Percentiles rank a stretch among this genome's conserved stretches.
These are phyloP conservation scores for Callospermophilus lateralis DNA, from an alignment of 2,113 vertebrate genomes.

Conservation along the genomic window DNA sequence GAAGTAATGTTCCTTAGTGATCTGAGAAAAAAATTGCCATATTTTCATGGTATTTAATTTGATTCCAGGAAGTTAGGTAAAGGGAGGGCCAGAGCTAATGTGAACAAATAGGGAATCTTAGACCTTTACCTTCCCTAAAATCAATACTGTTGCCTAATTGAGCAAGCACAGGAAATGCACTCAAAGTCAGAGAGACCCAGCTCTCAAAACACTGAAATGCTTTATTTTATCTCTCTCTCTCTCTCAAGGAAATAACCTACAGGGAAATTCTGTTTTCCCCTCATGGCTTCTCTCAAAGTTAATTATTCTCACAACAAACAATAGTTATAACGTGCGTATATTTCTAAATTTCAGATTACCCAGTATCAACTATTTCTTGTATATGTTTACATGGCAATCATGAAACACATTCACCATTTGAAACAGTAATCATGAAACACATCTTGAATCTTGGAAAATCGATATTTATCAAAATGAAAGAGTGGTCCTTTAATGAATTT, in stretches of 20 bases:
- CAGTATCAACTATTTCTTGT: neutral
- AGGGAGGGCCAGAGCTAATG: neutral
- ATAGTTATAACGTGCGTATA: neutral
- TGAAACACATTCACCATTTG: neutral
- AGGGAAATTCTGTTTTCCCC: neutral
- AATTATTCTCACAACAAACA: neutral
- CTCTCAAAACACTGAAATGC: neutral
- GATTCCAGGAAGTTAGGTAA: conserved; percentile 49
- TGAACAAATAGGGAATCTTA: conserved; percentile 38
- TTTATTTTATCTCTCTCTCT: neutral
- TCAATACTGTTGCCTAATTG: neutral
- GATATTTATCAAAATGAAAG: neutral
- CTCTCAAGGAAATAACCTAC: neutral
- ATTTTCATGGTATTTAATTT: conserved; percentile 23
- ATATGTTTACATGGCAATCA: neutral
- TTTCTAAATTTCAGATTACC: conserved; percentile 9
- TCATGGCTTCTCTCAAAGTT: conserved; percentile 21
- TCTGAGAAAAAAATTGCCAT: neutral
- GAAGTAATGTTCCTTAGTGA: neutral
- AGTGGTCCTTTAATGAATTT: neutral
- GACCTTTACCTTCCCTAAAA: conserved; percentile 28
- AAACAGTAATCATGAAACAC: conserved; percentile 17
- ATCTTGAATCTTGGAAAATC: conserved; percentile 32
- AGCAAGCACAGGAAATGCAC: neutral
- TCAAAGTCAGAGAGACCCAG: neutral